phyloP scores from a whole-genome alignment of 64 coral and sea anemone genomes.

The Stichodactyla mertensii region DNA sequence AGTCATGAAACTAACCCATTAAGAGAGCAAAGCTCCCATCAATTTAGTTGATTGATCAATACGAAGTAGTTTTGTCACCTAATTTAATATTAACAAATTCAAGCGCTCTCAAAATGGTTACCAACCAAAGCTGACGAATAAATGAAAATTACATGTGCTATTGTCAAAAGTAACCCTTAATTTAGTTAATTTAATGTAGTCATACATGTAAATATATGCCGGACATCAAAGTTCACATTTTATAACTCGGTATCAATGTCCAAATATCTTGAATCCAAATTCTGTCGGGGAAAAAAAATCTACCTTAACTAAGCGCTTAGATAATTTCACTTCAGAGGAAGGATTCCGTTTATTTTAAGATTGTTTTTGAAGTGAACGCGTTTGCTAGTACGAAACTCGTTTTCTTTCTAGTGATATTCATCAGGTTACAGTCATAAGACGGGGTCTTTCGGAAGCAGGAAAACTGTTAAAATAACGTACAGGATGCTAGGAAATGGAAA shows the following conservation, averaged over 20 bases:
- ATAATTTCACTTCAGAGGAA: not conserved
- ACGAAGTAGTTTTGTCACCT: not conserved
- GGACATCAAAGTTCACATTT: not conserved
- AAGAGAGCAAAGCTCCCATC: not conserved
- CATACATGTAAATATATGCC: not conserved
- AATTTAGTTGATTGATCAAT: slow-evolving; percentile 5
- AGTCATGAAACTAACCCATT: not conserved
- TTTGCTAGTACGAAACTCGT: too few relatives aligned
- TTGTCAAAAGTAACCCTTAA: not conserved
- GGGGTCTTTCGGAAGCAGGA: not conserved
- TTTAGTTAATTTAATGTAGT: not conserved
- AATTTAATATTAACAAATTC: slow-evolving; percentile 6
- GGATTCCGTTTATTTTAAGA: too few relatives aligned
- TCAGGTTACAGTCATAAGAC: not conserved
- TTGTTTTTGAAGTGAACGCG: too few relatives aligned
- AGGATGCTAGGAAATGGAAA: not conserved
- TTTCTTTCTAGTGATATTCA: not conserved
- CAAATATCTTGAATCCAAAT: not conserved
- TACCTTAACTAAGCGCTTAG: not conserved
- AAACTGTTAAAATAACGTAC: not conserved
- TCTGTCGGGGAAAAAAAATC: not conserved
- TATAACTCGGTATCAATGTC: not conserved
- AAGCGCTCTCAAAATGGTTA: not conserved
- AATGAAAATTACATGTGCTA: slow-evolving; percentile 7
- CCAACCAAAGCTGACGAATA: not conserved